Base-by-base conservation (phyloP, 2,113 vertebrate species). In the Proteles cristata region DNA sequence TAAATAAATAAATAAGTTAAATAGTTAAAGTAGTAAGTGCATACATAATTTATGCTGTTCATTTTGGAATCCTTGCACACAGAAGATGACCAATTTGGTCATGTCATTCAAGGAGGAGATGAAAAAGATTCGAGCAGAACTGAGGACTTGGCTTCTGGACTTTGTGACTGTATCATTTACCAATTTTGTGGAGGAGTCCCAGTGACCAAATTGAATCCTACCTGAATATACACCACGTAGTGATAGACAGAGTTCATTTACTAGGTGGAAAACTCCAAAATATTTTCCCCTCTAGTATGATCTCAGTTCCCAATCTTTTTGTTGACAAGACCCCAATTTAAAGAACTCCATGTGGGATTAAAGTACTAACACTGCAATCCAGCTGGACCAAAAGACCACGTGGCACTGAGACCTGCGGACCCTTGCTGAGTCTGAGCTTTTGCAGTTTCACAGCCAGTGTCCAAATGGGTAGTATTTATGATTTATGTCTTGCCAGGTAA, bases 401-500 rank as follows among this genome's bases (percentile, higher is more conserved):
- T 61, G 25, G 17, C 69, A 17, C 45, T 25, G 39, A 81, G 69
- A 26, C 14, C 15, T 63, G 43, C 35, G 35, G 35, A 73, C 6
- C 5, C 1, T 76, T 68, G 0, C 12, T 55, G 31, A 81, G 19
- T 65, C 43, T 39, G 2, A 14, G n/a, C 7, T 14, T 14, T 33
- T 66, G 55, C 65, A 58, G 5, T 93, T 87, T 85, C 61, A 71
- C 23, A 91, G 66, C 5, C 71, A 48, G 26, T 35, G 58, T 65
- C 48, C 12, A 92, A 88, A 39, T 39, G 23, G 15, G 39, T 4
- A 73, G 14, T 55, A 45, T 55, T 87, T 90, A 28, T 93, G 53
- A 90, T 88, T 76, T 85, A 88, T 55, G n/a, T 43, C 2, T 73
- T 82, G n/a, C 26, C 48, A 82, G 26, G 43, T 88, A 68, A 94